Evolutionary conservation across 2,888 invertebrate species (phyloP).

Genomic region (Camponotus fellah): DNA sequence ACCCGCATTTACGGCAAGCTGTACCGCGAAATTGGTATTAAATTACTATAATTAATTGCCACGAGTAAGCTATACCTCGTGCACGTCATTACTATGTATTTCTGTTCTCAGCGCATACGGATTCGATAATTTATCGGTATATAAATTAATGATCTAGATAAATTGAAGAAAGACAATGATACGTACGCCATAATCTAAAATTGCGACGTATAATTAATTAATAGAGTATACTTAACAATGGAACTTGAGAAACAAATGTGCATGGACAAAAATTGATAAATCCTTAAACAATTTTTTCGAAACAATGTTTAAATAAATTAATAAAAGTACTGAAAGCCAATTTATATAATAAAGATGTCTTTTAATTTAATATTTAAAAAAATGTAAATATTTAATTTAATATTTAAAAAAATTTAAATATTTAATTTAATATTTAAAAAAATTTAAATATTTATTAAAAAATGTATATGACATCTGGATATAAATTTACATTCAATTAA

Average conservation of each 20-base stretch:
- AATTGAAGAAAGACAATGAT: slow-evolving; percentile 12
- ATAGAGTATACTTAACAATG: not conserved
- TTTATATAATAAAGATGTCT: not conserved
- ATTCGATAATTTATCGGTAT: not conserved
- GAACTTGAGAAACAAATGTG: not conserved
- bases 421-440: not conserved
- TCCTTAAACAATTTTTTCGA: not conserved
- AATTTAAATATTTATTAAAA: not conserved
- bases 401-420: no score
- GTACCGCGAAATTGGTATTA: slow-evolving; percentile 44
- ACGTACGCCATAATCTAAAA: not conserved
- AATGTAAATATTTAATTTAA: no score
- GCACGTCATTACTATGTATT: slow-evolving; percentile 33
- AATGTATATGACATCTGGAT: not conserved
- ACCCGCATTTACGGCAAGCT: slow-evolving; percentile 38
- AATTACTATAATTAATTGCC: slow-evolving; percentile 58
- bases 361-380: not conserved
- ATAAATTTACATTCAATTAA: not conserved
- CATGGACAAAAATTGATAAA: not conserved
- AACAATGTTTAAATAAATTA: not conserved
- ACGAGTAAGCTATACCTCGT: slow-evolving; percentile 45
- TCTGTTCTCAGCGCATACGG: not conserved
- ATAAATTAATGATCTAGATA: slow-evolving; percentile 10
- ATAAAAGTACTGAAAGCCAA: not conserved
- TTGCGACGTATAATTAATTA: not conserved